Conservation (phyloP, 2,888 invertebrate genomes). For the Carcina quercana region DNA sequence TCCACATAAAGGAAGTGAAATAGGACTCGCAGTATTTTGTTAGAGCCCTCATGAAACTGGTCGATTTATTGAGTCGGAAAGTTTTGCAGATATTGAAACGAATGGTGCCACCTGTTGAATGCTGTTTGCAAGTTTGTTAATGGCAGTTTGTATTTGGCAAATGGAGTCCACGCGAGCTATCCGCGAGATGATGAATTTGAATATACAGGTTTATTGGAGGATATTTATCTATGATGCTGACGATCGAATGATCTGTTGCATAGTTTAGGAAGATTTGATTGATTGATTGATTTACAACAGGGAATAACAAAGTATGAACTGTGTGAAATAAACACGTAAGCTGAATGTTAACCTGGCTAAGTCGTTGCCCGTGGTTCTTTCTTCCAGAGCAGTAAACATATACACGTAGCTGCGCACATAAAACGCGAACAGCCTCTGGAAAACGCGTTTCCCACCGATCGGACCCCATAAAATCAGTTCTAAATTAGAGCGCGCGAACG, state of each 20-base stretch:
- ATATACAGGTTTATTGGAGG: slow-evolving; percentile 6
- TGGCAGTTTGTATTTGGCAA: slow-evolving; percentile 31
- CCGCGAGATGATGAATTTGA: slow-evolving; percentile 9
- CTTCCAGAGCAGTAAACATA: too few relatives aligned
- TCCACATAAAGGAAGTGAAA: slow-evolving; percentile 19
- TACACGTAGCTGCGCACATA: too few relatives aligned
- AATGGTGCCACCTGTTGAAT: slow-evolving; percentile 68
- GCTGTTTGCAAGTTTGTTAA: slow-evolving; percentile 60
- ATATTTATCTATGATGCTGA: slow-evolving; percentile 5
- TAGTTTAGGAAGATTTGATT: too few relatives aligned
- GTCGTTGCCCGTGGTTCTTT: too few relatives aligned
- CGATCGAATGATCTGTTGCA: background rate
- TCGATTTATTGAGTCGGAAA: slow-evolving; percentile 65
- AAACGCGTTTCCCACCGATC: background rate
- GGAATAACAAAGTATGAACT: too few relatives aligned
- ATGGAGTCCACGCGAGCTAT: slow-evolving; percentile 11
- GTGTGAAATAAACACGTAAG: too few relatives aligned
- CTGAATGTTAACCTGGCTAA: too few relatives aligned
- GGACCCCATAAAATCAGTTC: slow-evolving; percentile 18
- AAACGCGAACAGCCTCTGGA: too few relatives aligned
- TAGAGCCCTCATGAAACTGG: slow-evolving; percentile 37
- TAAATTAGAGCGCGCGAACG: slow-evolving; percentile 59
- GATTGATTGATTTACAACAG: too few relatives aligned
- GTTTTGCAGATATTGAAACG: slow-evolving; percentile 72
- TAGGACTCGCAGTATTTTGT: slow-evolving; percentile 17